Evolutionary conservation across 2,888 invertebrate species (phyloP).

Genomic region (Ametastegia equiseti): DNA sequence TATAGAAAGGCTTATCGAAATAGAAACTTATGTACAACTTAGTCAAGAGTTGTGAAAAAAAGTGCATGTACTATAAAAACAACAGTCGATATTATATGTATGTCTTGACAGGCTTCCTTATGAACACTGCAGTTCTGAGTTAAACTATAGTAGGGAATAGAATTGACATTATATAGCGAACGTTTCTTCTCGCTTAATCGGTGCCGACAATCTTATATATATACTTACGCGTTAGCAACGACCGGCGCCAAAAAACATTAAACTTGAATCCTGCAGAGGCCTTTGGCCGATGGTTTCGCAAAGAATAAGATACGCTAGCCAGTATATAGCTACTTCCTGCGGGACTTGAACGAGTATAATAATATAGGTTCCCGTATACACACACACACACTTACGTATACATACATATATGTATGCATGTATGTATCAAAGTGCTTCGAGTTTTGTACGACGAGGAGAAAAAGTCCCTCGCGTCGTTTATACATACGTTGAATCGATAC

Average conservation of each 20-base stretch:
- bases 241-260: conserved; percentile 17
- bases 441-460: conserved; percentile 26
- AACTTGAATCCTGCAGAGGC: conserved; percentile 2
- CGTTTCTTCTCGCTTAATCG: background rate
- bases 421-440: background rate
- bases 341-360: background rate
- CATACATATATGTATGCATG: background rate
- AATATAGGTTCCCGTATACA: background rate
- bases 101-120: background rate
- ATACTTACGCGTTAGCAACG: too few relatives aligned
- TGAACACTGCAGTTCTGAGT: background rate
- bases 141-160: background rate
- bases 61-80: background rate
- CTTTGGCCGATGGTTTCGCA: background rate
- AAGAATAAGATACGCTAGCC: too few relatives aligned
- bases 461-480: background rate
- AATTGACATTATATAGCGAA: background rate
- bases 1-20: background rate
- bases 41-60: background rate
- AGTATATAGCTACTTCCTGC: background rate
- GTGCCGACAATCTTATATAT: too few relatives aligned
- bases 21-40: too few relatives aligned
- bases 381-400: background rate
- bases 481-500: conserved; percentile 35
- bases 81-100: background rate